Conservation (phyloP, 1,140 invertebrate genomes). For the Episyrphus balteatus region DNA sequence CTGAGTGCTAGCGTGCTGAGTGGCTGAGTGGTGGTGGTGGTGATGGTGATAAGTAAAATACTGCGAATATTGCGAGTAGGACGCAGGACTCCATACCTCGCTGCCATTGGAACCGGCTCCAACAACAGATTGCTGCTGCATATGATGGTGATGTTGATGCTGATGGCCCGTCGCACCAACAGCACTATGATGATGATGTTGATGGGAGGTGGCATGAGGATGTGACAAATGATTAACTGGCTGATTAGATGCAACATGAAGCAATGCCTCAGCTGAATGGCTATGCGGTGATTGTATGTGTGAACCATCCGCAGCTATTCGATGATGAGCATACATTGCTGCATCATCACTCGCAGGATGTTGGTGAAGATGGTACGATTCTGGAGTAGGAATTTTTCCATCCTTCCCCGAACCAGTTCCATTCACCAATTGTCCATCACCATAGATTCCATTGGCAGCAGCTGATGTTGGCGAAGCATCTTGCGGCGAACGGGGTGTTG, state of each 20-base stretch:
- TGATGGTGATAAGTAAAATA: constrained; percentile 34
- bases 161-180: neutral
- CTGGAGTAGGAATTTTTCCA: neutral
- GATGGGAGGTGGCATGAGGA: constrained; percentile 2
- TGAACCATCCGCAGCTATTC: neutral
- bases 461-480: constrained; percentile 36
- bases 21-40: constrained; percentile 12
- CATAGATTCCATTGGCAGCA: constrained; percentile 13
- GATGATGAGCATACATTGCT: neutral
- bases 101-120: constrained; percentile 13
- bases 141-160: constrained; percentile 5
- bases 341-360: neutral
- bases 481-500: constrained; percentile 1
- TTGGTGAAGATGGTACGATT: neutral
- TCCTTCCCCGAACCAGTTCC: neutral
- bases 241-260: neutral
- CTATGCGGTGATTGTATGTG: neutral
- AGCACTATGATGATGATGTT: constrained; percentile 1
- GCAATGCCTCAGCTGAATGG: neutral
- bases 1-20: constrained; percentile 15
- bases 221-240: neutral
- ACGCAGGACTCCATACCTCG: constrained; percentile 39
- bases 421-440: constrained; percentile 19
- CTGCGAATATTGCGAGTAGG: constrained; percentile 37
- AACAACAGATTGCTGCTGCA: neutral